Percentiles rank a stretch among this genome's conserved stretches.
Conservation (phyloP, 2,888 invertebrate species). For the Melinopterus prodromus region DNA sequence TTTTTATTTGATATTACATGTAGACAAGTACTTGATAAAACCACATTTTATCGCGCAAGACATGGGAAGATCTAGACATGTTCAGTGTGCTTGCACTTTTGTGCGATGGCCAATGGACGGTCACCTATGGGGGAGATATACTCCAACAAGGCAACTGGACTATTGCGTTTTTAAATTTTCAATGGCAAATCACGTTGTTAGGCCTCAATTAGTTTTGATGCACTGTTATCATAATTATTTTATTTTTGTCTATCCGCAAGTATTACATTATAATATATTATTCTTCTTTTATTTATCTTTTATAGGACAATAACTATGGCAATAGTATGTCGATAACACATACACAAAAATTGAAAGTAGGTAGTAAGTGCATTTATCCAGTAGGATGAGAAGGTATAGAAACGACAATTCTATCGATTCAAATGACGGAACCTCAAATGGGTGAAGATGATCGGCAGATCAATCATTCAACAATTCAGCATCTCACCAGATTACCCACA, state of each 20-base stretch:
- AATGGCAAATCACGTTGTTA: constrained; percentile 50
- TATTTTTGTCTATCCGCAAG: background rate
- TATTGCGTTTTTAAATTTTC: constrained; percentile 48
- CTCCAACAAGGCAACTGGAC: constrained; percentile 50
- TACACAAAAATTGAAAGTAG: constrained; percentile 52
- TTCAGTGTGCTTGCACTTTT: constrained; percentile 53
- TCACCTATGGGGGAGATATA: constrained; percentile 38
- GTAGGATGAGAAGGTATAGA: background rate
- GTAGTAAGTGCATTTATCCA: constrained; percentile 36
- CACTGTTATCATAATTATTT: background rate
- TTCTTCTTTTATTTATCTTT: constrained; percentile 20
- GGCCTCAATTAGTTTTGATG: constrained; percentile 53
- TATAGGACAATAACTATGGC: constrained; percentile 44
- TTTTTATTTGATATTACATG: constrained; percentile 59
- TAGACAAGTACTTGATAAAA: constrained; percentile 59
- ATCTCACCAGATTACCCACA: background rate
- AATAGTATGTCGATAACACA: constrained; percentile 51
- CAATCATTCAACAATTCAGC: background rate
- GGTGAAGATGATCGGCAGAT: too few species aligned
- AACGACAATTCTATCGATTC: background rate
- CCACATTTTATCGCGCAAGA: constrained; percentile 56
- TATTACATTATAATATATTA: constrained; percentile 29
- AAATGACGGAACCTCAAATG: background rate
- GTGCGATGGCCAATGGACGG: constrained; percentile 53
- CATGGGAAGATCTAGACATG: constrained; percentile 60